Base-by-base conservation (phyloP, 2,113 vertebrate genomes). In the Enhydra lutris region DNA sequence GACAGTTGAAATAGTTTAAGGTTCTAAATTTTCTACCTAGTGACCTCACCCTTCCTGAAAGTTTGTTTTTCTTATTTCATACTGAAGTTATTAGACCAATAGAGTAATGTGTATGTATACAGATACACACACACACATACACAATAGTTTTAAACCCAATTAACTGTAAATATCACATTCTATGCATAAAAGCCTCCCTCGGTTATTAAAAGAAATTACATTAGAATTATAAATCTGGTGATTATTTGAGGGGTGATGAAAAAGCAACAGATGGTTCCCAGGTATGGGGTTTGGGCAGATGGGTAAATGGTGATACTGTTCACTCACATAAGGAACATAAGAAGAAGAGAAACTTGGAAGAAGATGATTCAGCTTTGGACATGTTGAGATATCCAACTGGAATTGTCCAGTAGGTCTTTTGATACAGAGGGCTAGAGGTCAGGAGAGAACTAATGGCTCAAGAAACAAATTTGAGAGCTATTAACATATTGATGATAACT, bases 191-290 rank as follows among this genome's bases (percentile, higher is more conserved):
- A 87, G 11, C 10, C 12, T 95, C n/a, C 47, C 50, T 94, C 73
- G 31, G 39, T 93, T 94, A 96, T 91, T 97, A 91, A 74, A 88
- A 94, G 79, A 96, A 97, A 91, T 69, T 91, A n/a, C 76, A 96
- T 93, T 95, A 84, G 65, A 96, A 91, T 94, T 96, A 39, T 36
- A 93, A 84, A 92, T 85, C 63, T 79, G 82, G n/a, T 86, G 73
- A 86, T 96, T 91, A 94, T 94, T 96, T 89, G 65, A 96, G 26
- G 31, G 6, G 8, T 92, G 20, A 88, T 86, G 52, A 52, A 94
- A 93, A 93, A 91, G 61, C 74, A 95, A 45, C 36, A 95, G n/a
- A 42, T 71, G 26, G 84, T 50, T 94, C 29, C 45, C 78, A 96
- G 65, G 24, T 73, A 45, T 74, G 55, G 45, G 23, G 5, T 17